Evolutionary conservation across 2,797 vertebrate species (phyloP), one percentile per base, ranked within the genome.

Genomic region (Leucoraja ocellata): DNA sequence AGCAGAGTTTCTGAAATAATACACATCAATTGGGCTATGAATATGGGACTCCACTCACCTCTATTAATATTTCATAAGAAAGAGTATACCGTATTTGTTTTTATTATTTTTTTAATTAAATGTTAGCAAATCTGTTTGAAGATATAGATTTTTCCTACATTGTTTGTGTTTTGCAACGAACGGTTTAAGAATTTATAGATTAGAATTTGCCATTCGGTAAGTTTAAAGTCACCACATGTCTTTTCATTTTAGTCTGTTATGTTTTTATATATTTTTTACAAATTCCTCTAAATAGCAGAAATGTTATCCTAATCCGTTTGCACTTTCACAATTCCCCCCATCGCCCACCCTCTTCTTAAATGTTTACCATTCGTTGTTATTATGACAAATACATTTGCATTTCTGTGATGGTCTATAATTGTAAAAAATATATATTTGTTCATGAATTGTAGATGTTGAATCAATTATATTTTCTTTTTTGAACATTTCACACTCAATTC

Each of bases 391-490:
- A 25, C n/a, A 32, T 65, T 21, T 36, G 14, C 16, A 65, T 88
- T 88, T 65, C 25, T 61, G 14, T 13, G 54, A 25, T 73, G 11
- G 63, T 1, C 23, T 54, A 25, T 78, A 65, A 88, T 68, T 68
- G 36, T 65, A n/a, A 88, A 32, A 7, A 68, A 32, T 65, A 88
- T 46, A 16, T 18, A 88, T 88, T 88, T 68, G 6, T 68, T 88
- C 36, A 65, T 65, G 84, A 88, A 88, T 88, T 88, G 16, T 86
- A 86, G 63, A 86, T n/a, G 23, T 63, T 63, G 54, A 63, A 86
- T 86, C 28, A 68, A 8, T 88, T 68, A 18, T 68, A 65, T 16
- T 88, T 28, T 86, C 13, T 10, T 32, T 77, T 61, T 84, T 86
- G 83, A 88, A 65, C 21, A 32, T 68, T 88, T 86, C 61, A 65